These are phyloP conservation scores for Cetoscarus ocellatus DNA, from an alignment of 2,797 vertebrate genomes.

Conservation along the genomic window DNA sequence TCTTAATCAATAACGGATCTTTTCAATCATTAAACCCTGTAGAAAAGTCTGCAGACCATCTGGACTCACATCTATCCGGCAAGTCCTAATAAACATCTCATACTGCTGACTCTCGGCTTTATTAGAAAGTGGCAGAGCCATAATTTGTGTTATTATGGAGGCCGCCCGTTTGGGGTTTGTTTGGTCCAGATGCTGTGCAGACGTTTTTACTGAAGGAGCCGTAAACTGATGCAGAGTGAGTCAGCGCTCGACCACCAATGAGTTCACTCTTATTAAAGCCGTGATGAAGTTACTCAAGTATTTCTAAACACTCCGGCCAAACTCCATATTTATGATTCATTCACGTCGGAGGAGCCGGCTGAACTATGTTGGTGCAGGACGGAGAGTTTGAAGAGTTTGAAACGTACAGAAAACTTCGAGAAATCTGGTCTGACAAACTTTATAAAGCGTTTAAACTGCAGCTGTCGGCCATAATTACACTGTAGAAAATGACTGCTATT, in stretches of 20 bases:
- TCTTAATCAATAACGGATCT: background rate
- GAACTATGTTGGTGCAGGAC: background rate
- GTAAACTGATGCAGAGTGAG: constrained; percentile 19
- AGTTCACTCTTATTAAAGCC: constrained; percentile 12
- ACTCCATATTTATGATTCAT: background rate
- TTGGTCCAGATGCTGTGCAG: constrained; percentile 55
- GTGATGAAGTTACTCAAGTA: constrained; percentile 8
- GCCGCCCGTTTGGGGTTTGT: constrained; percentile 35
- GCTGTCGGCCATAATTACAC: background rate
- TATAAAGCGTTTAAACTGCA: background rate
- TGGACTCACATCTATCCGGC: constrained; percentile 26
- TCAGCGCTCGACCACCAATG: constrained; percentile 28
- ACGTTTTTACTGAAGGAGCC: constrained; percentile 12
- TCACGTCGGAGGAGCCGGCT: background rate
- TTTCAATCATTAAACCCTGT: background rate
- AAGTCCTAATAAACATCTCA: constrained; percentile 47
- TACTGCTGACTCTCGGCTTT: constrained; percentile 39
- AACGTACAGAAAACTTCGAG: background rate
- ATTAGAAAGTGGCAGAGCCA: constrained; percentile 34
- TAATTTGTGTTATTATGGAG: constrained; percentile 30
- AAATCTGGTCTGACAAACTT: background rate
- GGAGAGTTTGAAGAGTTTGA: background rate
- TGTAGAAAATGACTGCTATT: background rate
- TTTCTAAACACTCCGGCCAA: background rate
- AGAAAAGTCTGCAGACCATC: constrained; percentile 22